Evolutionary conservation across 1,140 invertebrate genomes (phyloP), one percentile per base, ranked within the genome.

Genomic region (Pseudomyrmex gracilis): DNA sequence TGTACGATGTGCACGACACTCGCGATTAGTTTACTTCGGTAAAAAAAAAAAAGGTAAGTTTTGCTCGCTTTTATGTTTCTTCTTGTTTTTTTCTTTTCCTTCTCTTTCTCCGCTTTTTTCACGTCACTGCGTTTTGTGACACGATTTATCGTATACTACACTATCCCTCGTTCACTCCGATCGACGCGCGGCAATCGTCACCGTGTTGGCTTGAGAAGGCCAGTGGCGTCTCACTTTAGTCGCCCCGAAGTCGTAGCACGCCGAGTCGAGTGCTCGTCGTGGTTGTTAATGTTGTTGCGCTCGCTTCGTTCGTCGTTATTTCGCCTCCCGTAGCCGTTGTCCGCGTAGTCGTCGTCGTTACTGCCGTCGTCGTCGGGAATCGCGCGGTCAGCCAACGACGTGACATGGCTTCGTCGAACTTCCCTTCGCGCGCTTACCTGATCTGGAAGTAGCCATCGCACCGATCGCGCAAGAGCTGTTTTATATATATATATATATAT

Each of bases 81-180:
- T 57, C n/a, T 58, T 34, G 17, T 49, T 71, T 68, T 20, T 83
- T 80, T 71, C 85, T 87, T 84, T 76, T 63, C 60, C 49, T 84
- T 61, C 74, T 47, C 51, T 74, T 78, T 77, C 83, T 88, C 84
- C 85, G 78, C 84, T 85, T 90, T 85, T 93, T 92, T 92, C 90
- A 92, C 91, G 91, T 89, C 91, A 73, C 70, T 70, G 73, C 87
- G 83, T 73, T n/a, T n/a, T n/a, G 87, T 87, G 87, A 85, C 87
- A 87, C 85, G 85, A 82, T 88, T 88, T 87, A 88, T 83, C 71
- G 85, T 89, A 91, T 86, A 85, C 78, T 83, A 92, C 53, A 70
- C 86, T 74, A n/a, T 24, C 24, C 34, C 64, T 47, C 45, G 43
- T 49, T 17, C 4, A 17, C 66, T n/a, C 45, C 57, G 20, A 55